Evolutionary conservation across 2,888 invertebrate genomes (phyloP), one percentile per base, ranked within the genome.

Genomic region (Trissolcus brochymenae): DNA sequence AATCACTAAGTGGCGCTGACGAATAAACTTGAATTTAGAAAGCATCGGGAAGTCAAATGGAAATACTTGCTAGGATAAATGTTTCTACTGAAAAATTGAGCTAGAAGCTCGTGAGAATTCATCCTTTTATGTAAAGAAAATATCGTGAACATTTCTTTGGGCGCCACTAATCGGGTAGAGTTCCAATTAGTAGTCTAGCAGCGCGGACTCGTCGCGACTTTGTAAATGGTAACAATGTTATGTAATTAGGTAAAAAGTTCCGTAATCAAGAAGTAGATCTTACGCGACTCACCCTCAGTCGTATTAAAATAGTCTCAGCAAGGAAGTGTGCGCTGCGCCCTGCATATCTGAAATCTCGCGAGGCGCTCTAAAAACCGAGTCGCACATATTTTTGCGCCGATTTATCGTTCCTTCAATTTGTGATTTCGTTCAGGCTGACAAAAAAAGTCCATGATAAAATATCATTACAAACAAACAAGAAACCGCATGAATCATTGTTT

Each of bases 171-270:
- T 84, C 85, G 84, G 80, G 62, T 60, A 75, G 82, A 79, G 79
- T 82, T 81, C 82, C 84, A 85, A 87, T 87, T 87, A 86, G 87
- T 86, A 88, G 86, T 86, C 86, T 79, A 82, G 77, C 79, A 80
- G 80, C 84, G 83, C 82, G 79, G 82, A 77, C 79, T 73, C 83
- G 82, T 81, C 80, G 85, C 84, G 85, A 87, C 86, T 87, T 86
- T 87, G 85, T 85, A 87, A 88, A 87, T 87, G 85, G 84, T 88
- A 88, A 88, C 87, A 87, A 87, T 87, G 87, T 87, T 88, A 87
- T 85, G 86, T 87, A 88, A 88, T 88, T 87, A 88, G 86, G 86
- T 87, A 88, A 88, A 88, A 88, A 88, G 87, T 88, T 88, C 86
- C 84, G 86, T 87, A 88, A 88, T 88, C 88, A 88, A 87, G 88